These are phyloP conservation scores for Montifringilla adamsi DNA, from an alignment of 2,113 vertebrate genomes.

Conservation along the genomic window DNA sequence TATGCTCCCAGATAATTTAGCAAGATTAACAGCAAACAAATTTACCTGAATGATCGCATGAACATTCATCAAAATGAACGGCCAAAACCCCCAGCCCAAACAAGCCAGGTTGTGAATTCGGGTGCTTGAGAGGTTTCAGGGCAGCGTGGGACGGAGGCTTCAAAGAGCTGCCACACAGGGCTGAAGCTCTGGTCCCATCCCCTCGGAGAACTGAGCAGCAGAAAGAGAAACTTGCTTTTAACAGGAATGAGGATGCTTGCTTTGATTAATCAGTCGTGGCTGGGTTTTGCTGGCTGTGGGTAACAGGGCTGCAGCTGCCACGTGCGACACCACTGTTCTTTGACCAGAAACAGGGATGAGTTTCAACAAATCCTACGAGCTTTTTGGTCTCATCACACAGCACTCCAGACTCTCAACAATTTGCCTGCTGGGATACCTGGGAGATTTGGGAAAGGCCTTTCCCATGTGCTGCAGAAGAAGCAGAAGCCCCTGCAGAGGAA, in stretches of 20 bases:
- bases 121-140: rapidly evolving
- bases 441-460: background rate
- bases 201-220: background rate
- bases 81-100: background rate
- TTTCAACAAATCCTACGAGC: background rate
- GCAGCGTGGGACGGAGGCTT: rapidly evolving
- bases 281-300: background rate
- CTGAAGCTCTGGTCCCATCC: background rate
- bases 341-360: background rate
- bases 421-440: background rate
- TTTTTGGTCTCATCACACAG: background rate
- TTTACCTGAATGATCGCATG: rapidly evolving
- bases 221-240: background rate
- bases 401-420: background rate
- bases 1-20: background rate
- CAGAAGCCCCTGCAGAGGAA: background rate
- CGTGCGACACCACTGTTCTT: rapidly evolving
- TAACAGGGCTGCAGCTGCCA: background rate
- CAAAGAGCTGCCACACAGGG: rapidly evolving
- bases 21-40: background rate
- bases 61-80: background rate
- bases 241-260: background rate
- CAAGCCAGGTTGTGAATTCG: background rate
- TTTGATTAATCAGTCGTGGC: background rate
- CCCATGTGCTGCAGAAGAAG: background rate